phyloP scores from a whole-genome alignment of 2,113 vertebrate species.

The Phainopepla nitens region DNA sequence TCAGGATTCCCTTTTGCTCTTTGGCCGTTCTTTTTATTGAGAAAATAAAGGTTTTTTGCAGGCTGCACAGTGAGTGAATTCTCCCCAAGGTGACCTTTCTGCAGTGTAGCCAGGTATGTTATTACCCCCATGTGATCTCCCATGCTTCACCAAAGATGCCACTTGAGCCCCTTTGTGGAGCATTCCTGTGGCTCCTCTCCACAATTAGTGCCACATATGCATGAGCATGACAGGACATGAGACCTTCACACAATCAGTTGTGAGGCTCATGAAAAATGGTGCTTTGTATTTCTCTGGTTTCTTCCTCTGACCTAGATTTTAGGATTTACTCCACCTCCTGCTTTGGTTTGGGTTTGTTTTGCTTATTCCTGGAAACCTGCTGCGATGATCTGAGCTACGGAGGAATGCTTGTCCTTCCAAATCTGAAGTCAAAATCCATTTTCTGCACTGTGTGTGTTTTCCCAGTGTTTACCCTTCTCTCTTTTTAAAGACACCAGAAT shows the following conservation, averaged over 20 bases:
- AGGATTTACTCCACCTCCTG: neutral
- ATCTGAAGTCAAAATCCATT: neutral
- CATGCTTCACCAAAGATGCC: neutral
- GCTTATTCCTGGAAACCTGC: slow-evolving; percentile 20
- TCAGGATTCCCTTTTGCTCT: neutral
- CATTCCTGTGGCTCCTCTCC: neutral
- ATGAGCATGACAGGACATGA: neutral
- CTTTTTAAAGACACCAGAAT: neutral
- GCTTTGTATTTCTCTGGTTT: neutral
- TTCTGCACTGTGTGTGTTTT: neutral
- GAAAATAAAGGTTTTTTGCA: neutral
- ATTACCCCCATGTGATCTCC: neutral
- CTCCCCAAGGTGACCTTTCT: neutral
- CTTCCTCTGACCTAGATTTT: slow-evolving; percentile 32
- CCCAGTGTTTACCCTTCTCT: neutral
- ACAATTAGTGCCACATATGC: neutral
- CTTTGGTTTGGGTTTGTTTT: slow-evolving; percentile 23
- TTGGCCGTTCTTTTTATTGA: neutral
- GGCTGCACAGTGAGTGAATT: neutral
- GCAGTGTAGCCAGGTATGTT: neutral
- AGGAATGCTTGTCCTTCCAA: slow-evolving; percentile 29
- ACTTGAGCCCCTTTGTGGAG: neutral
- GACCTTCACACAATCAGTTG: neutral
- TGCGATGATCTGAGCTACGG: neutral
- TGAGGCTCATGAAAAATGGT: neutral